Percentiles rank a stretch among this genome's conserved stretches.
phyloP scores from a whole-genome alignment of 2,888 invertebrate species.

The Aelia acuminata region DNA sequence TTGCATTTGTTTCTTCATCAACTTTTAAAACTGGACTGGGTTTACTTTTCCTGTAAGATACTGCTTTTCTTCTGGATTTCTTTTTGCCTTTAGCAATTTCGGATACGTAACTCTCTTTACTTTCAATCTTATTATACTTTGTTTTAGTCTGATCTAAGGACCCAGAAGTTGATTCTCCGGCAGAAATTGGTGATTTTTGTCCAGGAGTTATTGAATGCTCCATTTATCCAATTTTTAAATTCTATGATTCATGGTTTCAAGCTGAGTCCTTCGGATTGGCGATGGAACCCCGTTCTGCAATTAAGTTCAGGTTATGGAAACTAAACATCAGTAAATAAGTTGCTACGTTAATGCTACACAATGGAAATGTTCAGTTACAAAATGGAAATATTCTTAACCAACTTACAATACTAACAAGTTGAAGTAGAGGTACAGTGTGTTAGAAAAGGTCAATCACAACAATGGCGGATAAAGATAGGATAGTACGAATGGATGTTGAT shows the following conservation, averaged over 20 bases:
- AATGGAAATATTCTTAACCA: neutral
- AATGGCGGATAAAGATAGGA: neutral
- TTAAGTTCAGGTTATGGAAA: neutral
- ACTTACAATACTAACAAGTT: neutral
- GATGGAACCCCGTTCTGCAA: neutral
- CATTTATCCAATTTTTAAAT: constrained; percentile 1
- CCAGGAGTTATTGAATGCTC: neutral
- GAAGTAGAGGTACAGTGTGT: neutral
- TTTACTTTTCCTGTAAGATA: constrained; percentile 36
- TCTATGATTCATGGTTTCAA: neutral
- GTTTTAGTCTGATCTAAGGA: neutral
- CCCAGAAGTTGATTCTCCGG: neutral
- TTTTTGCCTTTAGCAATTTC: constrained; percentile 47
- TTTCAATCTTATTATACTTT: constrained; percentile 7
- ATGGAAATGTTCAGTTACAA: neutral
- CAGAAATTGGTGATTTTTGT: constrained; percentile 3
- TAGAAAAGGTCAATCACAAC: neutral
- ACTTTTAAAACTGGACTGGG: constrained; percentile 57
- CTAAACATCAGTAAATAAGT: neutral
- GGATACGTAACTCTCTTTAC: neutral
- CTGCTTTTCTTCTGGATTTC: constrained; percentile 9
- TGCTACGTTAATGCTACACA: neutral
- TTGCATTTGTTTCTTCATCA: constrained; percentile 53
- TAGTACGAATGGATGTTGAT: no score
- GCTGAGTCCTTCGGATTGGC: neutral